These are phyloP conservation scores for Halcyon smyrnensis DNA, from an alignment of 2,797 vertebrate species.

Conservation along the genomic window DNA sequence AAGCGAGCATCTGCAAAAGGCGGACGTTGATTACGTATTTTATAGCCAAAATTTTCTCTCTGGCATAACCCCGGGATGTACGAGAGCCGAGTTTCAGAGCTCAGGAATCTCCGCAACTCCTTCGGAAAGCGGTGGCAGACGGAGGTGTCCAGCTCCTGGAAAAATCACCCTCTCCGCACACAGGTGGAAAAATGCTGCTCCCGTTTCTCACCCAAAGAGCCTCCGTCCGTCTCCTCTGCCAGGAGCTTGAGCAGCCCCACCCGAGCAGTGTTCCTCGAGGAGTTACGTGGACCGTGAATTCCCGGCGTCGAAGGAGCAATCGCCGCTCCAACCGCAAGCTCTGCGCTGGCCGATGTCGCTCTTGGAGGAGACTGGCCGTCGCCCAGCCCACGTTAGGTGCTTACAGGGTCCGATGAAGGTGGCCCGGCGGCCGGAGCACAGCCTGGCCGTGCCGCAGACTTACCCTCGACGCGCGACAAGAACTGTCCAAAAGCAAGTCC, in stretches of 20 bases:
- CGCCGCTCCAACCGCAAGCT: background rate
- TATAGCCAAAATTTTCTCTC: background rate
- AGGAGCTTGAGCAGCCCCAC: background rate
- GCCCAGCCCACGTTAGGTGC: background rate
- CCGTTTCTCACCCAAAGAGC: background rate
- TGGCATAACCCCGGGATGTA: background rate
- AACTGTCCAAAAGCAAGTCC: background rate
- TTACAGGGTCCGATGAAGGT: fast-evolving
- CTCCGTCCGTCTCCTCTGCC: background rate
- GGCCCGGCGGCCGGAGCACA: background rate
- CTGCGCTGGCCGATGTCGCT: fast-evolving
- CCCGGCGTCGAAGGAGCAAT: background rate
- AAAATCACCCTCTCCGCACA: background rate
- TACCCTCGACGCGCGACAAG: background rate
- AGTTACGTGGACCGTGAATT: fast-evolving
- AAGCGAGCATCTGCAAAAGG: background rate
- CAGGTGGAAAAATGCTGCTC: background rate
- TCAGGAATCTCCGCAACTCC: background rate
- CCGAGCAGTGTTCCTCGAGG: background rate
- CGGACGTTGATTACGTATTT: background rate
- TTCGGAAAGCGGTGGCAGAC: background rate
- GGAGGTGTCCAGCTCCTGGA: background rate
- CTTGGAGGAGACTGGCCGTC: background rate
- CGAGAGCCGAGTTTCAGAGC: background rate
- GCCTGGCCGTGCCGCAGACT: background rate